Evolutionary conservation across 2,113 vertebrate genomes (phyloP).

Genomic region (Isichthys henryi): DNA sequence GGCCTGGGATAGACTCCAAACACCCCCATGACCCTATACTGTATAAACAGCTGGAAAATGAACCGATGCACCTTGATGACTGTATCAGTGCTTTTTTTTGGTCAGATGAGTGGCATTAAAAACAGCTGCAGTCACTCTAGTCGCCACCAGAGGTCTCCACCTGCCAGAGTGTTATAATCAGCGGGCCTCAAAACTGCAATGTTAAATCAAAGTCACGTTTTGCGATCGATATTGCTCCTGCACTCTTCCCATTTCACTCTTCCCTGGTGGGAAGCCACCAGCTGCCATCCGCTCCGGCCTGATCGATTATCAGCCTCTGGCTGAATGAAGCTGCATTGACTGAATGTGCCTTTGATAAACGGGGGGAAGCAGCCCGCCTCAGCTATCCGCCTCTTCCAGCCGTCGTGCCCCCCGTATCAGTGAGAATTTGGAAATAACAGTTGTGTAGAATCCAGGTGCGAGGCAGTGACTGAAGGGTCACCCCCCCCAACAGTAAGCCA

Average conservation of each 20-base stretch:
- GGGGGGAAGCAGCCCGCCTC: background rate
- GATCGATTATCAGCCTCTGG: background rate
- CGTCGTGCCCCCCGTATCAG: background rate
- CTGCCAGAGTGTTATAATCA: background rate
- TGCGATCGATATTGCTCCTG: background rate
- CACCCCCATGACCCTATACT: background rate
- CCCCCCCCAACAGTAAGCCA: background rate
- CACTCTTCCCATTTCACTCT: background rate
- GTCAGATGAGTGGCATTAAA: background rate
- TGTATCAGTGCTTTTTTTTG: background rate
- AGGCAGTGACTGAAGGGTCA: background rate
- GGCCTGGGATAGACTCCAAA: background rate
- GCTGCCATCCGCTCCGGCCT: background rate
- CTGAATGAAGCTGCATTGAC: background rate
- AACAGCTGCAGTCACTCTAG: background rate
- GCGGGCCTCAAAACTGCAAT: background rate
- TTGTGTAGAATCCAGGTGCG: background rate
- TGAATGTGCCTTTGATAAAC: background rate
- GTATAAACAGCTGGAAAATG: background rate
- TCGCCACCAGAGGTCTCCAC: slow-evolving; percentile 9
- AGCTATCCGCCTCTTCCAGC: background rate
- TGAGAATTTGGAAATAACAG: background rate
- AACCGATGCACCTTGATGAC: background rate
- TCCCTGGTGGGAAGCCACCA: background rate
- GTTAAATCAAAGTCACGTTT: slow-evolving; percentile 12